Percentiles rank a stretch among this genome's conserved stretches.
Evolutionary conservation across 1,140 invertebrate species (phyloP).

Genomic region (Capitella teleta): DNA sequence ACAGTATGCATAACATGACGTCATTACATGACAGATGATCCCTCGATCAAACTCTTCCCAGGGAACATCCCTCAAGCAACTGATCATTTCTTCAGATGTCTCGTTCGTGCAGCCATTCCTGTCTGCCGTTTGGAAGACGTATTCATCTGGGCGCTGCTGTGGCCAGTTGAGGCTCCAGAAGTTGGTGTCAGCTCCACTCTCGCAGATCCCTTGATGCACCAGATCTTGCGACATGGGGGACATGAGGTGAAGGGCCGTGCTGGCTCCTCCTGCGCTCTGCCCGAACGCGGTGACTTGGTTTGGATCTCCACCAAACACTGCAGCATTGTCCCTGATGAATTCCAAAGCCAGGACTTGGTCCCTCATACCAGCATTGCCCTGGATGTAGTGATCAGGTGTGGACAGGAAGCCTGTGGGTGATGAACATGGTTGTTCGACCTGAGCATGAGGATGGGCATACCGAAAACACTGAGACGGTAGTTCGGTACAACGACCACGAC

Average conservation of each 20-base stretch:
- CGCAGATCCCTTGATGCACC: slow-evolving; percentile 14
- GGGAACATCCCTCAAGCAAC: no score
- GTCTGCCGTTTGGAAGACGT: neutral
- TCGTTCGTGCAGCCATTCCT: neutral
- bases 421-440: no score
- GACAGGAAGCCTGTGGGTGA: slow-evolving; percentile 36
- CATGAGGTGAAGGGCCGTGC: slow-evolving; percentile 14
- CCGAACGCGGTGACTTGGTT: slow-evolving; percentile 15
- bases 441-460: no score
- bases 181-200: slow-evolving; percentile 13
- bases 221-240: slow-evolving; percentile 9
- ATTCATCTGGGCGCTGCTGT: neutral
- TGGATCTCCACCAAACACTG: slow-evolving; percentile 88
- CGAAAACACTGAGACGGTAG: slow-evolving; percentile 81
- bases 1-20: no score
- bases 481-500: slow-evolving; percentile 90
- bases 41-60: no score
- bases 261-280: slow-evolving; percentile 68
- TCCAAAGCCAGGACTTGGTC: slow-evolving; percentile 65
- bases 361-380: slow-evolving; percentile 87
- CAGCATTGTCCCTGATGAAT: slow-evolving; percentile 28
- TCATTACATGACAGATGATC: no score
- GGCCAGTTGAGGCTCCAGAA: slow-evolving; percentile 1
- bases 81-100: neutral
- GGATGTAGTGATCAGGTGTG: slow-evolving; percentile 13